These are phyloP conservation scores for Megaceryle torquata DNA, from an alignment of 2,113 vertebrate genomes.

Conservation along the genomic window DNA sequence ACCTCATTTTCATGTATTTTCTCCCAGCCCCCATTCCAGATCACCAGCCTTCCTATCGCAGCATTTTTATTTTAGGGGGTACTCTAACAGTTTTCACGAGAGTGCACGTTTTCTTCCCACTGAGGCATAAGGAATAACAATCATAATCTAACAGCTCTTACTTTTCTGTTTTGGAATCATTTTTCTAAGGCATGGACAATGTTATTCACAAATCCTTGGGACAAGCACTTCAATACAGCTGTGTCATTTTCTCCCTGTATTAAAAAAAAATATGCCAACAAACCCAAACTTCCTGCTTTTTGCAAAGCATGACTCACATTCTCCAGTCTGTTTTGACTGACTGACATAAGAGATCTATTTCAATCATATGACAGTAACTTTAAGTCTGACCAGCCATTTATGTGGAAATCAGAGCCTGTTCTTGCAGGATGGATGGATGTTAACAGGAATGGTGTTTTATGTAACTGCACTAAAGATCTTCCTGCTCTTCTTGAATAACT, in stretches of 20 bases:
- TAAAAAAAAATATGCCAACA: slow-evolving; percentile 18
- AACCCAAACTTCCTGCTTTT: slow-evolving; percentile 45
- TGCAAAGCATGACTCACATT: slow-evolving; percentile 52
- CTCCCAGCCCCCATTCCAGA: neutral
- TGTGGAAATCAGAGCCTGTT: slow-evolving; percentile 50
- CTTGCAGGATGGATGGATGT: slow-evolving; percentile 11
- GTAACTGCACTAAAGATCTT: neutral
- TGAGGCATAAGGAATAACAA: neutral
- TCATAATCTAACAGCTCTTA: neutral
- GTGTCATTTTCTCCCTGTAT: slow-evolving; percentile 4
- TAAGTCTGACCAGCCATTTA: slow-evolving; percentile 16
- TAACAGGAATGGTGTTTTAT: neutral
- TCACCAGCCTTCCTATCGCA: neutral
- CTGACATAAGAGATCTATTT: slow-evolving; percentile 64
- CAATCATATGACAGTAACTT: slow-evolving; percentile 53
- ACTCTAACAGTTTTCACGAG: neutral
- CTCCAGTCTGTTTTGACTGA: slow-evolving; percentile 37
- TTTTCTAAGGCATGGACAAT: neutral
- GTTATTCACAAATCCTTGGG: neutral
- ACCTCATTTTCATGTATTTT: neutral
- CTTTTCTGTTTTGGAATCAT: neutral
- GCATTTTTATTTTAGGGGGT: neutral
- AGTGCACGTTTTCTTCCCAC: neutral
- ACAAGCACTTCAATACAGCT: neutral
- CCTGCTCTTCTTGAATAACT: neutral